Percentiles rank a stretch among this genome's conserved stretches.
phyloP scores from a whole-genome alignment of 2,113 vertebrate species.

The Misgurnus anguillicaudatus region DNA sequence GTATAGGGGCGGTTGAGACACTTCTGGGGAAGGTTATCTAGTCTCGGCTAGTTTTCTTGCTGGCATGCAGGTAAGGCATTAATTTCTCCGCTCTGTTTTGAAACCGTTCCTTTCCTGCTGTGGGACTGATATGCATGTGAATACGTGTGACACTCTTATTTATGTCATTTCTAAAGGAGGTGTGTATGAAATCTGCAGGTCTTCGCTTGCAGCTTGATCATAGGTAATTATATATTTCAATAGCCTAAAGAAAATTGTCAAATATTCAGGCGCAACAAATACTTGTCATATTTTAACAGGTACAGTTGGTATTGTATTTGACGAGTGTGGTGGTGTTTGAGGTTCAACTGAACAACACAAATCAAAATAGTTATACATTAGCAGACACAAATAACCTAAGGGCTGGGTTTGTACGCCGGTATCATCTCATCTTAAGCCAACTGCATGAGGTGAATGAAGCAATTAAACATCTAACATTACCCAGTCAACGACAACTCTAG shows the following conservation, averaged over 20 bases:
- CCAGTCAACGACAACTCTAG: not conserved
- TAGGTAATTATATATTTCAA: constrained; percentile 32
- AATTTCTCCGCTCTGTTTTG: constrained; percentile 20
- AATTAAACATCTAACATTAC: not conserved
- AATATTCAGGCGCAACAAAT: constrained; percentile 25
- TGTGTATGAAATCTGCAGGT: not conserved
- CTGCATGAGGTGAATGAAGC: not conserved
- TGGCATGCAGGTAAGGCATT: constrained; percentile 45
- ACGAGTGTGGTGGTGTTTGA: not conserved
- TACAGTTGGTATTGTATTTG: constrained; percentile 3
- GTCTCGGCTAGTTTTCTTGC: constrained; percentile 68
- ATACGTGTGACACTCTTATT: constrained; percentile 1
- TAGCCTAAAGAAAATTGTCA: constrained; percentile 32
- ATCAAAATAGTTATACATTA: constrained; percentile 1
- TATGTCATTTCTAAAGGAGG: constrained; percentile 6
- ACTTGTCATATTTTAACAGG: not conserved
- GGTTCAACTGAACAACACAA: constrained; percentile 16
- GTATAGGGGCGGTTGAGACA: constrained; percentile 60
- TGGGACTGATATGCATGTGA: not conserved
- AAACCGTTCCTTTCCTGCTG: constrained; percentile 13
- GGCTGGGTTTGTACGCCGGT: not conserved
- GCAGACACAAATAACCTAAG: not conserved
- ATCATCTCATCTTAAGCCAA: not conserved
- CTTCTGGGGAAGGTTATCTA: constrained; percentile 65
- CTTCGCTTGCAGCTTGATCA: constrained; percentile 27